phyloP scores from a whole-genome alignment of 2,797 vertebrate species.

The Garrulus glandarius region DNA sequence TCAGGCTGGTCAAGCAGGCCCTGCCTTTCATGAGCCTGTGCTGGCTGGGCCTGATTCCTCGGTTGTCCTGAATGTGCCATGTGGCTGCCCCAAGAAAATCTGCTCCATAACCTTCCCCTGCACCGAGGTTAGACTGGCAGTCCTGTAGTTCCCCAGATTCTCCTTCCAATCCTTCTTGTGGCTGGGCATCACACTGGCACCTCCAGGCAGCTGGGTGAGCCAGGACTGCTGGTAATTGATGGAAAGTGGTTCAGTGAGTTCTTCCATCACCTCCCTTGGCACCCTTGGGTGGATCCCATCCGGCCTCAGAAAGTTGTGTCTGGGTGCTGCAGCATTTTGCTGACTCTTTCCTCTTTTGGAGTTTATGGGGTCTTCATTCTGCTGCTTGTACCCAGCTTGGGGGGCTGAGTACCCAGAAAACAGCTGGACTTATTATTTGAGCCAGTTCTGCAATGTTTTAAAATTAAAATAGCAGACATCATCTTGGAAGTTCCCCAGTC shows the following conservation, averaged over 20 bases:
- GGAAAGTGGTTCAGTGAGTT: background rate
- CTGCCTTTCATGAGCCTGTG: background rate
- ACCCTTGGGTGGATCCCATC: background rate
- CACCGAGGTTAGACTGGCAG: background rate
- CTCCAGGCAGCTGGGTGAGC: background rate
- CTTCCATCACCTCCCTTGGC: background rate
- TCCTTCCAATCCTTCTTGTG: background rate
- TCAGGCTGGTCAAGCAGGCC: background rate
- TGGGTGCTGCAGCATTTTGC: background rate
- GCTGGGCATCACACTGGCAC: background rate
- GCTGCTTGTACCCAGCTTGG: background rate
- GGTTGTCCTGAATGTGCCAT: background rate
- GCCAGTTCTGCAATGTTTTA: background rate
- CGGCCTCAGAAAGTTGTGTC: accelerated
- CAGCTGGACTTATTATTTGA: background rate
- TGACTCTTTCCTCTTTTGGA: background rate
- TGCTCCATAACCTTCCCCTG: background rate
- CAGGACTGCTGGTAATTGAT: background rate
- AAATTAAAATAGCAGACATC: background rate
- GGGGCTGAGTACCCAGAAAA: accelerated
- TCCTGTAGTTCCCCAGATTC: background rate
- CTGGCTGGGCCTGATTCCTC: background rate
- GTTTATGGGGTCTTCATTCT: background rate
- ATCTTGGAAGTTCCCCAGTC: background rate
- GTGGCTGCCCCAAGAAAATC: background rate